A percentile compares a stretch with the other conserved stretches of the same genome.
Evolutionary conservation across 2,888 invertebrate genomes (phyloP).

Genomic region (Melangyna quadrimaculata): DNA sequence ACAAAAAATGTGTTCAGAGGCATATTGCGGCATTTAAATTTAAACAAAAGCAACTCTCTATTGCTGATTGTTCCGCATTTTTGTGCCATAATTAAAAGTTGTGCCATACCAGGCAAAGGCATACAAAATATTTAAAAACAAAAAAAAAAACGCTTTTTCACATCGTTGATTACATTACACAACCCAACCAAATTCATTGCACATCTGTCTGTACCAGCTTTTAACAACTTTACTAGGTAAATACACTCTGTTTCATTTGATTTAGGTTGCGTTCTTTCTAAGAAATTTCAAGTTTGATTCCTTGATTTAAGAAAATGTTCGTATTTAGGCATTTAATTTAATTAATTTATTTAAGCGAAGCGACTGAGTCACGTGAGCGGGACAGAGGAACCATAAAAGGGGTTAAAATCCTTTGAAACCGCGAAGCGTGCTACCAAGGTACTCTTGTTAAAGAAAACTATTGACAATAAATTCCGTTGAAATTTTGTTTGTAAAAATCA

Average conservation of each 20-base stretch:
- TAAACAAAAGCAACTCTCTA: conserved; percentile 10
- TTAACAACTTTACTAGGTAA: background rate
- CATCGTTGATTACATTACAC: conserved; percentile 29
- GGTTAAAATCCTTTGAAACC: too few relatives aligned
- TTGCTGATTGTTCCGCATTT: conserved; percentile 26
- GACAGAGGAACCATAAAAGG: too few relatives aligned
- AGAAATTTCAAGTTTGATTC: background rate
- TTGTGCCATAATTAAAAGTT: conserved; percentile 41
- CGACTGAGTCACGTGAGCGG: too few relatives aligned
- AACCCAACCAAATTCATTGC: conserved; percentile 21
- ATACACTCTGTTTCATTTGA: background rate
- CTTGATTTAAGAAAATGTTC: background rate
- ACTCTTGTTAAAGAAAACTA: too few relatives aligned
- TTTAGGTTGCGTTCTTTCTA: background rate
- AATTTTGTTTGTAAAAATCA: too few relatives aligned
- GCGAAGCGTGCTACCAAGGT: too few relatives aligned
- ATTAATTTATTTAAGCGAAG: too few relatives aligned
- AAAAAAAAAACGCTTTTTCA: conserved; percentile 12
- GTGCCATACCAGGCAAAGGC: background rate
- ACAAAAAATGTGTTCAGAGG: conserved; percentile 9
- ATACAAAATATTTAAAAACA: background rate
- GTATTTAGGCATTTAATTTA: too few relatives aligned
- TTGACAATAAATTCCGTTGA: too few relatives aligned
- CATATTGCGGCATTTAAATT: conserved; percentile 46
- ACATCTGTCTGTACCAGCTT: conserved; percentile 11